Evolutionary conservation across 1,140 invertebrate genomes (phyloP), one percentile per base, ranked within the genome.

Genomic region (Drosophila kepulauana): DNA sequence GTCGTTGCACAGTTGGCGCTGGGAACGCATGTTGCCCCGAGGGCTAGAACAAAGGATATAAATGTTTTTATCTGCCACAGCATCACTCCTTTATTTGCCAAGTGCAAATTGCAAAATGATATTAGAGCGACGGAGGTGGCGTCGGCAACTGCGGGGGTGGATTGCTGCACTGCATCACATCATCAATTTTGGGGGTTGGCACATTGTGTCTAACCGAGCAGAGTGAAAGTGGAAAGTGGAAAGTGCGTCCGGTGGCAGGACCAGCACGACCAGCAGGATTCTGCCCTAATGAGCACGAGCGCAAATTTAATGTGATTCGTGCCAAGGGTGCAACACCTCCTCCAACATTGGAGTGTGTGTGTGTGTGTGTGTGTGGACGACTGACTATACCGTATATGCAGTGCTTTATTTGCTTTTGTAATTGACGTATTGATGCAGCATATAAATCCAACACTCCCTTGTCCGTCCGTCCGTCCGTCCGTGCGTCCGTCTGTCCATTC

Each of bases 91-190:
- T 91, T 91, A 87, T 91, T 91, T 91, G 87, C 78, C 82, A 78
- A 91, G 87, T 91, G 87, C 87, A 91, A 91, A 91, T 91, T 91
- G 87, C 87, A 87, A 91, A 91, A 91, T 88, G 87, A 91, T 91
- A 87, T 87, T 87, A 87, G 81, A 81, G 75, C 20, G 16, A 48
- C 15, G 46, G 20, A 20, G 33, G 64, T 16, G 16, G 41, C 10
- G 62, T 63, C 30, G 65, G 59, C 30, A 64, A 61, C 48, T 54
- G 76, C 33, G 71, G 56, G 76, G 56, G 66, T 71, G 66, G 65
- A 52, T 72, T 66, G 51, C 49, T 71, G 73, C 76, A 66, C 33
- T 75, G 67, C 67, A 76, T 38, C 72, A 48, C 72, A 48, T 57
- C 13, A 52, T 52, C 52, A 52, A 46, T 13, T 57, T 57, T 49